These are phyloP conservation scores for Lasioglossum malachurum DNA, from an alignment of 2,888 invertebrate species.

Conservation along the genomic window DNA sequence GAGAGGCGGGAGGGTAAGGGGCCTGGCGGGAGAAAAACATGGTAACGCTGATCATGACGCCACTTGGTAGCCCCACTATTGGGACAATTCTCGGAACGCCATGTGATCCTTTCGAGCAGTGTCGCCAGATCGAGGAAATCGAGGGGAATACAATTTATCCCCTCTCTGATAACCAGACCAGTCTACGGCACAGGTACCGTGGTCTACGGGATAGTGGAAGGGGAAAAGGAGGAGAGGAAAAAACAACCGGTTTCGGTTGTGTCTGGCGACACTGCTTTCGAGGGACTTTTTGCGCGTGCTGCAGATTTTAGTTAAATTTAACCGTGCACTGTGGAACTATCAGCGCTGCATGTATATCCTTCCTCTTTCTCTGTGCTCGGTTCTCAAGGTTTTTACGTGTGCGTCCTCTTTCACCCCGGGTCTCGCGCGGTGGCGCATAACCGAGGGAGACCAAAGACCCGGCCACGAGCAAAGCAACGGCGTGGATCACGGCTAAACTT, in stretches of 20 bases:
- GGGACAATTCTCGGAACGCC: background rate
- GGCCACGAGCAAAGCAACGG: constrained; percentile 19
- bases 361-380: background rate
- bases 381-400: background rate
- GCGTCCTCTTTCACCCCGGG: background rate
- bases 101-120: background rate
- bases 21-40: too few species aligned
- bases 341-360: background rate
- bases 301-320: background rate
- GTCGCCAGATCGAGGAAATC: too few species aligned
- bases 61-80: too few species aligned
- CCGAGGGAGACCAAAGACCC: constrained; percentile 16
- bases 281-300: background rate
- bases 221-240: too few species aligned
- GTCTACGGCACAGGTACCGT: too few species aligned
- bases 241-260: too few species aligned
- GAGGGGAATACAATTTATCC: too few species aligned
- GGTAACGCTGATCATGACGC: too few species aligned
- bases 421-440: background rate
- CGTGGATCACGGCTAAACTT: constrained; percentile 58
- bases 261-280: background rate
- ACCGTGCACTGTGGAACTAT: background rate
- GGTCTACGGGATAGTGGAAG: too few species aligned
- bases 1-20: too few species aligned
- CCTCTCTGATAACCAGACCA: too few species aligned